Evolutionary conservation across 2,797 vertebrate species (phyloP).

Genomic region (Ctenopoma multispine): DNA sequence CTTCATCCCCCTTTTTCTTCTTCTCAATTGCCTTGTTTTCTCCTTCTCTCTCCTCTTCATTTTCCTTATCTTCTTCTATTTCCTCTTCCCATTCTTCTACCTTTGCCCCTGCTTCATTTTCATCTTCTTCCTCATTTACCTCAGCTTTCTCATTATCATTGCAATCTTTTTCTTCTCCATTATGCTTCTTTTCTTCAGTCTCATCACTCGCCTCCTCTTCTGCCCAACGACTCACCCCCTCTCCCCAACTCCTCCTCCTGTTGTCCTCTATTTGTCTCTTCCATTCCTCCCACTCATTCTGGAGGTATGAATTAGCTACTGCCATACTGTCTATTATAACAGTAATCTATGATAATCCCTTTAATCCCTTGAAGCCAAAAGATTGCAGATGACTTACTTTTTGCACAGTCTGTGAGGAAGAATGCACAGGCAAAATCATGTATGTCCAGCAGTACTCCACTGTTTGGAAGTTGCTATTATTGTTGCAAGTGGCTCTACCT

Average conservation of each 20-base stretch:
- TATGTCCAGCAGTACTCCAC: slow-evolving; percentile 5
- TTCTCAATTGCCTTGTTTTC: neutral
- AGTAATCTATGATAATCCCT: slow-evolving; percentile 13
- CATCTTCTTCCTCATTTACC: neutral
- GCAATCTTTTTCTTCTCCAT: neutral
- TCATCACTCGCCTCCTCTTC: neutral
- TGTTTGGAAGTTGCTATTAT: slow-evolving; percentile 24
- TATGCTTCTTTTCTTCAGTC: neutral
- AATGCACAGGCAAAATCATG: neutral
- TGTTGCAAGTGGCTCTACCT: slow-evolving; percentile 28
- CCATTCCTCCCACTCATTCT: slow-evolving; percentile 40
- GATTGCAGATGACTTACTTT: slow-evolving; percentile 32
- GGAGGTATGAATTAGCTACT: slow-evolving; percentile 8
- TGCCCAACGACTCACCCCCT: neutral
- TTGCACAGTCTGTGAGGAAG: neutral
- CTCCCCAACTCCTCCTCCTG: slow-evolving; percentile 20
- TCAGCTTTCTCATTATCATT: neutral
- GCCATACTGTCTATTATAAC: slow-evolving; percentile 40
- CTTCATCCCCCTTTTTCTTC: neutral
- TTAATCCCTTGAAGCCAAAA: slow-evolving; percentile 1
- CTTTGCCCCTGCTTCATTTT: neutral
- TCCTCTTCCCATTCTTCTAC: neutral
- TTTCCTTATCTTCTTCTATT: neutral
- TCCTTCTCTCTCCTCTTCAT: neutral
- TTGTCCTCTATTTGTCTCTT: slow-evolving; percentile 33